Conservation (phyloP, 1,140 invertebrate species). For the Drosophila trapezifrons region DNA sequence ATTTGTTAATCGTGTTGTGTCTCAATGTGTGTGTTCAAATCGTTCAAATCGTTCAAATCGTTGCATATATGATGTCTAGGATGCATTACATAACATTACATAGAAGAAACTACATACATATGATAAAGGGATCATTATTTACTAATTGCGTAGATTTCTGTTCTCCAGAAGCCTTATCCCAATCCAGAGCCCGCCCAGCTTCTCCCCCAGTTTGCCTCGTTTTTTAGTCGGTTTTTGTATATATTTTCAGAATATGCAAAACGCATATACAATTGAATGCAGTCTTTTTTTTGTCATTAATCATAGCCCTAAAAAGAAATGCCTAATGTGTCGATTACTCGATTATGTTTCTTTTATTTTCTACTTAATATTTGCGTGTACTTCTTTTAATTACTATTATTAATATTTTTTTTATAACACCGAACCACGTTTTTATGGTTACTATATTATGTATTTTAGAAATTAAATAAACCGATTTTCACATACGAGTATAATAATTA, state of each 20-base stretch:
- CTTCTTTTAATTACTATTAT: constrained; percentile 58
- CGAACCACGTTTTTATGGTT: constrained; percentile 45
- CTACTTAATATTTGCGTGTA: constrained; percentile 47
- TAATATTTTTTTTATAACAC: constrained; percentile 41
- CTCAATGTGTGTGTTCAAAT: constrained; percentile 49
- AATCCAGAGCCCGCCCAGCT: not conserved
- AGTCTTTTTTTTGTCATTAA: constrained; percentile 46
- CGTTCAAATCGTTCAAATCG: constrained; percentile 50
- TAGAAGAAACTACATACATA: constrained; percentile 26
- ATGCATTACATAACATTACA: constrained; percentile 36
- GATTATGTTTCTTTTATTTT: constrained; percentile 43
- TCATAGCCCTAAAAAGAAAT: constrained; percentile 48
- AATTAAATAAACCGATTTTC: constrained; percentile 52
- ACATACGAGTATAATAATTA: constrained; percentile 18
- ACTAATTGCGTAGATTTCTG: constrained; percentile 8
- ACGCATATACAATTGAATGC: constrained; percentile 28
- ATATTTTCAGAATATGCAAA: constrained; percentile 25
- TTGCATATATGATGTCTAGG: constrained; percentile 53
- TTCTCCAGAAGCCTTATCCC: not conserved
- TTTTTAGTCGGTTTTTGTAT: constrained; percentile 59
- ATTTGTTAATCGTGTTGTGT: constrained; percentile 65
- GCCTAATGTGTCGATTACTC: constrained; percentile 59
- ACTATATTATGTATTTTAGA: constrained; percentile 61
- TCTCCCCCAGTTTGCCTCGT: constrained; percentile 27
- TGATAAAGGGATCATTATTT: constrained; percentile 1